A percentile compares a stretch with the other conserved stretches of the same genome.
Evolutionary conservation across 2,888 invertebrate species (phyloP).

Genomic region (Lottia gigantea): DNA sequence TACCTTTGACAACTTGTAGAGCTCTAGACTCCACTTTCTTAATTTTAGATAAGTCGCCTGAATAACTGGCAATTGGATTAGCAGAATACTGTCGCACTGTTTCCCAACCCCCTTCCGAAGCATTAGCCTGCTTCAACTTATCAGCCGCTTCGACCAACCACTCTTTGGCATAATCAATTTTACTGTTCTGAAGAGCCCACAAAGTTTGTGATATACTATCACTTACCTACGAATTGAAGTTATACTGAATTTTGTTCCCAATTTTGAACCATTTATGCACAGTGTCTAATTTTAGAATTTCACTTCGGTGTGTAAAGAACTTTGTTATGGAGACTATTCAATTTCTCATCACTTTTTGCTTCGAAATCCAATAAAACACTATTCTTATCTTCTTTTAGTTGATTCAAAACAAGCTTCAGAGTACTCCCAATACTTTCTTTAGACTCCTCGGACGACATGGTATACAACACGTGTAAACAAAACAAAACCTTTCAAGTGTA

Average conservation of each 20-base stretch:
- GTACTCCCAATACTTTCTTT: background rate
- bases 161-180: conserved; percentile 21
- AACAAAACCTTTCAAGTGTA: no score
- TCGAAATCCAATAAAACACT: background rate
- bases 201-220: conserved; percentile 19
- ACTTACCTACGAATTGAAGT: conserved; percentile 22
- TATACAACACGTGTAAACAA: background rate
- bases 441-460: background rate
- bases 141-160: conserved; percentile 15
- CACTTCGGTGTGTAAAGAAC: conserved; percentile 17
- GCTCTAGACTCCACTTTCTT: conserved; percentile 28
- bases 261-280: conserved; percentile 21
- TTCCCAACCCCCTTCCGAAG: conserved; percentile 30
- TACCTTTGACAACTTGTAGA: conserved; percentile 22
- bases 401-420: background rate
- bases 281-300: conserved; percentile 24
- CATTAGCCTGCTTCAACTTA: conserved; percentile 28
- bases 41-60: conserved; percentile 31
- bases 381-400: conserved; percentile 5
- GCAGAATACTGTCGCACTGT: conserved; percentile 27
- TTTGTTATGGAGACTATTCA: conserved; percentile 17
- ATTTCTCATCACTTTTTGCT: conserved; percentile 8
- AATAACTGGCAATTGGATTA: conserved; percentile 31
- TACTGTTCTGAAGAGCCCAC: conserved; percentile 26
- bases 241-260: conserved; percentile 28